Percentiles rank a stretch among this genome's conserved stretches.
These are phyloP conservation scores for Vulpes vulpes DNA, from an alignment of 2,113 vertebrate genomes.

Conservation along the genomic window DNA sequence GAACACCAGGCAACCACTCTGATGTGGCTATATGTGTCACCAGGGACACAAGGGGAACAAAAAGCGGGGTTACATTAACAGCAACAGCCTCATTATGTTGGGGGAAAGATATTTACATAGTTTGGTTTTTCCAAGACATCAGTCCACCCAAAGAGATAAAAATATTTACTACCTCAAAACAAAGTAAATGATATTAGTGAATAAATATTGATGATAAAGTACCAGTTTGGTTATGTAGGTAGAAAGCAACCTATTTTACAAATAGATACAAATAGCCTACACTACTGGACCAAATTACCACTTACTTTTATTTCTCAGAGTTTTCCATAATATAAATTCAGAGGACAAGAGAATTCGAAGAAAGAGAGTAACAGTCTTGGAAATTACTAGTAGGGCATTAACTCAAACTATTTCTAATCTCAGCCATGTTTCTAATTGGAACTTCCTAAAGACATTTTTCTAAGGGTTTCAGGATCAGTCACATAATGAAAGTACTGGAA, in stretches of 20 bases:
- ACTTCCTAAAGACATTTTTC: not conserved
- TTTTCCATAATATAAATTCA: conserved; percentile 22
- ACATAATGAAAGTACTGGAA: not conserved
- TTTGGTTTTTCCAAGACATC: not conserved
- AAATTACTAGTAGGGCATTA: not conserved
- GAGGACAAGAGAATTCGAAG: not conserved
- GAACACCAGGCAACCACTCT: not conserved
- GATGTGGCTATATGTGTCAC: not conserved
- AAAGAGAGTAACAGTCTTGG: not conserved
- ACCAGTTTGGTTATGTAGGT: not conserved
- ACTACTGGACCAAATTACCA: not conserved
- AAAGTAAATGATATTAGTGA: not conserved
- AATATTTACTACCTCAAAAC: not conserved
- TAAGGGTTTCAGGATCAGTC: not conserved
- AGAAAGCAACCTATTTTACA: not conserved
- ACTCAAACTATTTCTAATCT: not conserved
- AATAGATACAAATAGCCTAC: not conserved
- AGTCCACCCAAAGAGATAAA: conserved; percentile 25
- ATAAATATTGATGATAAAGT: not conserved
- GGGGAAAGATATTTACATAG: not conserved
- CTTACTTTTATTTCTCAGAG: not conserved
- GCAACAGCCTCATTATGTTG: not conserved
- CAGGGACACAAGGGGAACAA: not conserved
- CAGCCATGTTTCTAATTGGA: not conserved
- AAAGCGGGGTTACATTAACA: not conserved